Evolutionary conservation across 2,888 invertebrate genomes (phyloP), one percentile per base, ranked within the genome.

Genomic region (Pachymerium ferrugineum): DNA sequence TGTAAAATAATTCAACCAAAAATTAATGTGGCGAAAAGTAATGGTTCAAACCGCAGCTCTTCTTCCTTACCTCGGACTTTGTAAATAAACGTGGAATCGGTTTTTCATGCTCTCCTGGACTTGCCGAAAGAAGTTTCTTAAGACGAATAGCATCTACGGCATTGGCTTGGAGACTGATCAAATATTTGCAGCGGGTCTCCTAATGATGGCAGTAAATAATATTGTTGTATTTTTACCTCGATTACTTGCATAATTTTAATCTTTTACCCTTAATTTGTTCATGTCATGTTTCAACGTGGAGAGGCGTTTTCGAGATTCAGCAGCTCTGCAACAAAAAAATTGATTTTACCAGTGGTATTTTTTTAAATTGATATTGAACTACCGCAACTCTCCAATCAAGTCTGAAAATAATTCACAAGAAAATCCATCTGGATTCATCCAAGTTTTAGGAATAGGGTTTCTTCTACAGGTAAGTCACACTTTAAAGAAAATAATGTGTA

Each of bases 81-180:
- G 3, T n/a, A 62, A 62, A 62, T 28, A 62, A 14, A 28, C 62
- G 10, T 25, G 62, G 62, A 62, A 62, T 10, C 12, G 25, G 28
- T 25, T 62, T 62, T n/a, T 62, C 62, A n/a, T 25, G 25, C 12
- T 28, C 62, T 25, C 25, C 62, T 14, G 62, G 28, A 22, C 10
- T 25, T 8, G 28, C 71, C 19, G 33, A 22, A n/a, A 71, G 38
- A 19, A 71, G 38, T 14, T 38, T 38, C 25, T 71, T 71, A 12
- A 71, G 22, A 12, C 71, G 71, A 10, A 71, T 38, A n/a, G 71
- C 71, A 35, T 71, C 71, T 10, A 71, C n/a, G 10, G 71, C 71
- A 71, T 71, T 71, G 3, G 38, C 35, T 35, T 71, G 71, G 1
- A 28, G 22, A 38, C 35, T 38, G 12, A 71, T 38, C 25, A 71